A percentile compares a stretch with the other conserved stretches of the same genome.
Evolutionary conservation across 2,888 invertebrate species (phyloP).

Genomic region (Coelopa pilipes): DNA sequence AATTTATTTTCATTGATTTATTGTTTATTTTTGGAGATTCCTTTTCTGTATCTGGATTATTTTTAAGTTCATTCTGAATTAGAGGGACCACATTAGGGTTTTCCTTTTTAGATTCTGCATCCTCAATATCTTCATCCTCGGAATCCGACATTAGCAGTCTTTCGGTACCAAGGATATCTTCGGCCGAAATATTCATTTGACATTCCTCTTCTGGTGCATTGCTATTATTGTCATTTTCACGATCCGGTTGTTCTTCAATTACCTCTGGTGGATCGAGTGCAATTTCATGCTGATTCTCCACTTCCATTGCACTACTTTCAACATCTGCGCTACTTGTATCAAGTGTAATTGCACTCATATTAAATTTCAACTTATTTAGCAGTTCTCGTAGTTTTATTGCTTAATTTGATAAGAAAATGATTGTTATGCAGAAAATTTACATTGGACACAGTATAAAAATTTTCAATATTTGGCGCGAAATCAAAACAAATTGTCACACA

Average conservation of each 20-base stretch:
- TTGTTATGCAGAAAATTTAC: background rate
- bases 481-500: no score
- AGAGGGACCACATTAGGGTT: constrained; percentile 37
- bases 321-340: constrained; percentile 6
- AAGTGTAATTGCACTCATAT: background rate
- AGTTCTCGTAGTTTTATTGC: background rate
- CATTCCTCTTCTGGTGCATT: constrained; percentile 48
- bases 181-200: constrained; percentile 51
- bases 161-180: constrained; percentile 58
- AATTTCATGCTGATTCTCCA: background rate
- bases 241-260: constrained; percentile 44
- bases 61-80: constrained; percentile 4
- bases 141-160: constrained; percentile 58
- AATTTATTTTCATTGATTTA: no score
- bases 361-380: constrained; percentile 6
- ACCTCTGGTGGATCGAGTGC: constrained; percentile 43
- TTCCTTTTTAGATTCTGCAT: constrained; percentile 46
- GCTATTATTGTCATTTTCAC: constrained; percentile 40
- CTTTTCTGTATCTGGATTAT: no score
- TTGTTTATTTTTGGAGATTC: no score
- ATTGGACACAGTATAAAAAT: no score
- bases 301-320: background rate
- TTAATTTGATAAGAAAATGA: constrained; percentile 7
- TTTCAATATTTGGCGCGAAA: no score
- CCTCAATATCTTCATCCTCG: constrained; percentile 51